These are phyloP conservation scores for Pseudotriccus pelzelni DNA, from an alignment of 2,797 vertebrate species.

Conservation along the genomic window DNA sequence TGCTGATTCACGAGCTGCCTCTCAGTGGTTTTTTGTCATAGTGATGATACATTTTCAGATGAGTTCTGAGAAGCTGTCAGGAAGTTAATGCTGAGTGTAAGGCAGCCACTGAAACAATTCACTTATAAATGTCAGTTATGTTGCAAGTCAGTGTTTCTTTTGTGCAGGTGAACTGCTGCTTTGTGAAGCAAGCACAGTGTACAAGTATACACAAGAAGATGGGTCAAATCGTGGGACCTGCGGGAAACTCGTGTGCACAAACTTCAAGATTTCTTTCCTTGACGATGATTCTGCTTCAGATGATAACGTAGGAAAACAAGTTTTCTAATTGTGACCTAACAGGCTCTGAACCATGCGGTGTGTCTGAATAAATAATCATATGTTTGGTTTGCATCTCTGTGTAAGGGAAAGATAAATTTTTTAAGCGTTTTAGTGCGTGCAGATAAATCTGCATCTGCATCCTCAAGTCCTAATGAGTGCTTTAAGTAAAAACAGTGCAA, in stretches of 20 bases:
- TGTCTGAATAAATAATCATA: neutral
- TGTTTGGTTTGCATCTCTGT: neutral
- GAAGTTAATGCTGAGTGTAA: neutral
- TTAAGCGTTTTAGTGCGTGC: neutral
- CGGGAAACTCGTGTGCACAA: slow-evolving; percentile 86
- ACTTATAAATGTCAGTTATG: neutral
- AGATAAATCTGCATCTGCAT: neutral
- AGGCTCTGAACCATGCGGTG: neutral
- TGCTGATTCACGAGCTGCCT: neutral
- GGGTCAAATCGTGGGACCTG: slow-evolving; percentile 81
- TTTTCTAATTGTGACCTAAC: neutral
- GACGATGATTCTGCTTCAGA: slow-evolving; percentile 76
- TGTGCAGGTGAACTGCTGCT: slow-evolving; percentile 84
- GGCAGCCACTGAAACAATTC: neutral
- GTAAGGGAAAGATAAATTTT: neutral
- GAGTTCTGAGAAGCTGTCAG: neutral
- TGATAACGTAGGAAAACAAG: slow-evolving; percentile 73
- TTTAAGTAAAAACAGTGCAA: neutral
- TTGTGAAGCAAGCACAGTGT: slow-evolving; percentile 83
- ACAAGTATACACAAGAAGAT: slow-evolving; percentile 84
- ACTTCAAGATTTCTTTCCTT: slow-evolving; percentile 88
- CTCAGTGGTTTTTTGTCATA: neutral
- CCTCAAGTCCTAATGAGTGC: neutral
- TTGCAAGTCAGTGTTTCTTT: neutral
- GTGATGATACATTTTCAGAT: neutral